Evolutionary conservation across 2,113 vertebrate species (phyloP).

Genomic region (Bucco capensis): DNA sequence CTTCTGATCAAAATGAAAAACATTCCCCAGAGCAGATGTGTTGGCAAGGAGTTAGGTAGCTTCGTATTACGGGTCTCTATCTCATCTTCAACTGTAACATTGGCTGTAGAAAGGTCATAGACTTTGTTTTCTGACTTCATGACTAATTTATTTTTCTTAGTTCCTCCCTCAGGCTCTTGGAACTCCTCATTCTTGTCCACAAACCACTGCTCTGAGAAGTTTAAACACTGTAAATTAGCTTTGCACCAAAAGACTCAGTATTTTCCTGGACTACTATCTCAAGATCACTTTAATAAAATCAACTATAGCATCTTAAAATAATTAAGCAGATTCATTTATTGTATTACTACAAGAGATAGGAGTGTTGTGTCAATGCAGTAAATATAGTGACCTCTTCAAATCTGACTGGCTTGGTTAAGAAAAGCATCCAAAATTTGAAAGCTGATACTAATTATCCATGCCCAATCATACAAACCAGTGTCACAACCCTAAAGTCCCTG

Average conservation of each 20-base stretch:
- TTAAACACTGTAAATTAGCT: slow-evolving; percentile 14
- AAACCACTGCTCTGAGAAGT: slow-evolving; percentile 13
- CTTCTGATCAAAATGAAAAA: slow-evolving; percentile 50
- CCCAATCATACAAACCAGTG: background rate
- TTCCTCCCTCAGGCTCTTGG: slow-evolving; percentile 38
- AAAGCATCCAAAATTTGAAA: background rate
- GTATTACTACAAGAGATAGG: background rate
- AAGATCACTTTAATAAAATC: background rate
- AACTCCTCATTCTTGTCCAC: slow-evolving; percentile 22
- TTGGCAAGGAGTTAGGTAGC: slow-evolving; percentile 33
- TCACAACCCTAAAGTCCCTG: background rate
- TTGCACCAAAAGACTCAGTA: background rate
- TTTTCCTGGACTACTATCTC: background rate
- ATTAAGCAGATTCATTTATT: background rate
- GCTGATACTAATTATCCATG: background rate
- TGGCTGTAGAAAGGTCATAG: slow-evolving; percentile 51
- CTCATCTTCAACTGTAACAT: background rate
- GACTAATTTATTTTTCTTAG: slow-evolving; percentile 56
- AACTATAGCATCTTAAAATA: background rate
- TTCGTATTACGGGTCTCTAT: background rate
- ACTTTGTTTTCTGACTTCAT: slow-evolving; percentile 50
- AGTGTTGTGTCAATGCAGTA: background rate
- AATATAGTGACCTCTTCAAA: background rate
- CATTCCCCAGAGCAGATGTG: slow-evolving; percentile 49
- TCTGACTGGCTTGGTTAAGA: background rate